phyloP scores from a whole-genome alignment of 2,888 invertebrate genomes.

The Amiota mariae region DNA sequence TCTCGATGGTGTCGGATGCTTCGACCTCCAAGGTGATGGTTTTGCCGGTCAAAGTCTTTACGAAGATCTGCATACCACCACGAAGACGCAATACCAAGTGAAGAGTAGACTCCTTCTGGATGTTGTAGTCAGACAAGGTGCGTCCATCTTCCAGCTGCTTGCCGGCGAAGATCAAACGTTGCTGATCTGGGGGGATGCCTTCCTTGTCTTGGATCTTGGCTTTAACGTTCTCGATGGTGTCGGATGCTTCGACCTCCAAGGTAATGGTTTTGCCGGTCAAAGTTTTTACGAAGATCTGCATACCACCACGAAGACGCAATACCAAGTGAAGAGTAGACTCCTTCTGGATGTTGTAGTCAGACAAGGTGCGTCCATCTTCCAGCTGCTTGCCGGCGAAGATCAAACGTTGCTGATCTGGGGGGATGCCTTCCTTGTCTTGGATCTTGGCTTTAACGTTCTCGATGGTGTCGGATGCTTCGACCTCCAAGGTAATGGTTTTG shows the following conservation, averaged over 20 bases:
- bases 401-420: constrained; percentile 53
- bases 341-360: constrained; percentile 56
- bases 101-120: constrained; percentile 62
- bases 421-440: constrained; percentile 51
- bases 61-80: constrained; percentile 57
- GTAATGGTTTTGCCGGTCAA: constrained; percentile 29
- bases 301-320: constrained; percentile 45
- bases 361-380: constrained; percentile 50
- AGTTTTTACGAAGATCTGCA: constrained; percentile 27
- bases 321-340: constrained; percentile 56
- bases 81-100: constrained; percentile 51
- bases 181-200: constrained; percentile 64
- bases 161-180: constrained; percentile 63
- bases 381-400: constrained; percentile 52
- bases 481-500: constrained; percentile 35
- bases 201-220: constrained; percentile 65
- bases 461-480: constrained; percentile 22
- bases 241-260: constrained; percentile 22
- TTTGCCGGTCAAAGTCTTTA: constrained; percentile 53
- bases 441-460: constrained; percentile 51
- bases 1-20: constrained; percentile 53
- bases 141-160: constrained; percentile 64
- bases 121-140: constrained; percentile 62
- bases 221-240: constrained; percentile 57
- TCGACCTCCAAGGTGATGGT: constrained; percentile 55